These are phyloP conservation scores for Norana najaformis DNA, from an alignment of 2,888 invertebrate genomes.

Conservation along the genomic window DNA sequence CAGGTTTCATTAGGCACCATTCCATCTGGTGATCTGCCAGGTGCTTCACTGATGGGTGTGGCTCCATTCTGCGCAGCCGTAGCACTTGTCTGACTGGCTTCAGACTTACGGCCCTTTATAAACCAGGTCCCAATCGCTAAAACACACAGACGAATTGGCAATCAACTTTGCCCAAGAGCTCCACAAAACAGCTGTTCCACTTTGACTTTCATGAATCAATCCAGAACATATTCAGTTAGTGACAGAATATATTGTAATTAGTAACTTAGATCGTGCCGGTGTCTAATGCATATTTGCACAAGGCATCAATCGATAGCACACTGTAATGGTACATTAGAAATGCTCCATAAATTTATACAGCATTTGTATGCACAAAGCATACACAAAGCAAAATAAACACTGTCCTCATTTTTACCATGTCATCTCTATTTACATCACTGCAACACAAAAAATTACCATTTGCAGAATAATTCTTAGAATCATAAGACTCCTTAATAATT, in stretches of 20 bases:
- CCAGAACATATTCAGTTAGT: not conserved
- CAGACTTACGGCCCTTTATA: slow-evolving; percentile 30
- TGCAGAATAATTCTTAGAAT: not conserved
- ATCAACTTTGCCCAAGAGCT: not conserved
- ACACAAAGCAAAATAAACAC: not conserved
- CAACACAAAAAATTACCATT: not conserved
- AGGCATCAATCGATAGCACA: too few species aligned
- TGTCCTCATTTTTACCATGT: not conserved
- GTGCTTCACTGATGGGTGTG: not conserved
- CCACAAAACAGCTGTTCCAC: not conserved
- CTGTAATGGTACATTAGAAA: not conserved
- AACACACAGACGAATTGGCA: not conserved
- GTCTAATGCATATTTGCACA: too few species aligned
- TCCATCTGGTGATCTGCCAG: not conserved
- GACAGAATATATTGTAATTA: too few species aligned
- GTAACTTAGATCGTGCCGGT: too few species aligned
- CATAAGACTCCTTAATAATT: not conserved
- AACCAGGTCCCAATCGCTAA: slow-evolving; percentile 36
- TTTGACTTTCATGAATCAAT: not conserved
- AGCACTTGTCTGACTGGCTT: not conserved
- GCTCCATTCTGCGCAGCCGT: not conserved
- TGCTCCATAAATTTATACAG: not conserved
- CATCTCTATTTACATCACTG: not conserved
- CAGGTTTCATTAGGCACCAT: not conserved
- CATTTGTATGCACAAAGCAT: not conserved